Base-by-base conservation (phyloP, 2,888 invertebrate genomes). In the Diaperis boleti region DNA sequence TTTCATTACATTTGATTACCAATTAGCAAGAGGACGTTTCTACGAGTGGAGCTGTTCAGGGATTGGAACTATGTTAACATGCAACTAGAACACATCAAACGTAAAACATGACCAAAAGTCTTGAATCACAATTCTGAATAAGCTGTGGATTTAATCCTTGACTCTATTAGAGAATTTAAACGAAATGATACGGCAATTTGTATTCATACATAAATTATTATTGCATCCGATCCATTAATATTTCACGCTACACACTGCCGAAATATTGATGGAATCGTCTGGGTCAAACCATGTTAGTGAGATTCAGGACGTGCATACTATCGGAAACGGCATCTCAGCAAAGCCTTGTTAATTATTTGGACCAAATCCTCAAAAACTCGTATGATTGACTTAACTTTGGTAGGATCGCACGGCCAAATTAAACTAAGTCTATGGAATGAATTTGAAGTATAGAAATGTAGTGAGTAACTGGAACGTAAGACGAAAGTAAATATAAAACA, bases 1-100 rank as follows among this genome's bases (percentile, higher is more conserved):
- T 20, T 39, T 52, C 52, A 39, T 52, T 52, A 52, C 52, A 39
- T 52, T 52, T 52, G 39, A 26, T 39, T 52, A 14, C 37, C 39
- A 39, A 39, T 52, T 52, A 52, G 37, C 17, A 35, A 13, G 18
- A 35, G 4, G 10, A 10, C n/a, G 31, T 49, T 33, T 33, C 20
- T 20, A 42, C 10, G 20, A 42, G n/a, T 14, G 1, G 15, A 15
- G 37, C 10, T 18, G 15, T 20, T 20, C 33, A 11, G n/a, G 13
- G 1, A 11, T n/a, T 33, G 2, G 33, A 33, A 11, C 33, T 11
- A 33, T 5, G 33, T 33, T 31, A 11, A 33, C 13, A 10, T 1
- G 33, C 33, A 13, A 33, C 31, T 4, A 6, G 31, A 8, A 31
- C 5, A 31, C 20, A 20, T 20, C 20, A 20, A 20, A 31, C 31